Conservation (phyloP, 2,113 vertebrate genomes). For the Himantopus leucocephalus region DNA sequence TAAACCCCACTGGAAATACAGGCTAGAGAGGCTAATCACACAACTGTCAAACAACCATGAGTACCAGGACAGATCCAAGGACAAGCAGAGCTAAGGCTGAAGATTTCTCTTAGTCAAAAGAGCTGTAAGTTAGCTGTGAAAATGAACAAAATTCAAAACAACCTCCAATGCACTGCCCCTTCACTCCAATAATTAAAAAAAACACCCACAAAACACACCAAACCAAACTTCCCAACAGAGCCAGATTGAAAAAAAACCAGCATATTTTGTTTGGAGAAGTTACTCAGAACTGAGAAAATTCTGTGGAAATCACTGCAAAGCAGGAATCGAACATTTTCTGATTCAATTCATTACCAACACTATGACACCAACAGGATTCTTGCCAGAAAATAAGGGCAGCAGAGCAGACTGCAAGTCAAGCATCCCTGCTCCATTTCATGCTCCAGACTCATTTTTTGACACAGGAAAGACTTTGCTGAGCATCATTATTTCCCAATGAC, state of each 20-base stretch:
- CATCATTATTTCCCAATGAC: not conserved
- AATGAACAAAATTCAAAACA: not conserved
- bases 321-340: not conserved
- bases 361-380: not conserved
- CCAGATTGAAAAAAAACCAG: not conserved
- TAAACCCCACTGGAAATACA: not conserved
- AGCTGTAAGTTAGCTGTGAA: not conserved
- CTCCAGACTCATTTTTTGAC: not conserved
- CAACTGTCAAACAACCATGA: accelerated
- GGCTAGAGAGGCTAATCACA: not conserved
- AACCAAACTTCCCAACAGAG: not conserved
- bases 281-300: not conserved
- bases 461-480: not conserved
- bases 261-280: not conserved
- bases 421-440: not conserved
- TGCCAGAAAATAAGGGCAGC: not conserved
- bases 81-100: not conserved
- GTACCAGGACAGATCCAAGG: not conserved
- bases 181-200: not conserved
- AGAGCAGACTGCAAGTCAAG: not conserved
- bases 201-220: not conserved
- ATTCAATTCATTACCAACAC: not conserved
- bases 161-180: not conserved
- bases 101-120: not conserved
- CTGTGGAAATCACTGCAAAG: not conserved